A percentile compares a stretch with the other conserved stretches of the same genome.
Evolutionary conservation across 2,113 vertebrate genomes (phyloP).

Genomic region (Python bivittatus): DNA sequence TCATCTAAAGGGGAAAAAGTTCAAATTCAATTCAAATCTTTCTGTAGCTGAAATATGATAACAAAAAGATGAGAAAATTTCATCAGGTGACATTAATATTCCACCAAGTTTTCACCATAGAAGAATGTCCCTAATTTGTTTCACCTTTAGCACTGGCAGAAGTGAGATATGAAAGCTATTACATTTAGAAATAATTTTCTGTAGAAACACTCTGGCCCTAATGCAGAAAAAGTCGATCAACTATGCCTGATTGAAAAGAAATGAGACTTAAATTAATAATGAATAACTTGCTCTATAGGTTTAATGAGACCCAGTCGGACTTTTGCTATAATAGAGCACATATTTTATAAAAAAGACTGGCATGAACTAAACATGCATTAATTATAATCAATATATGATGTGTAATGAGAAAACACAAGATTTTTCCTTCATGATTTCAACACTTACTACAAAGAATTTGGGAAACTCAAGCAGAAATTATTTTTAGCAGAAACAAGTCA

Average conservation of each 20-base stretch:
- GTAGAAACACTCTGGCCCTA: background rate
- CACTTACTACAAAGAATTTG: background rate
- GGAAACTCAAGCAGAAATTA: background rate
- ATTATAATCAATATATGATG: background rate
- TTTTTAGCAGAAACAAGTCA: background rate
- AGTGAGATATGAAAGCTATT: background rate
- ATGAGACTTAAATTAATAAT: background rate
- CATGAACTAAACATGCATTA: background rate
- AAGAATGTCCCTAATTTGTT: background rate
- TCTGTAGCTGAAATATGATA: background rate
- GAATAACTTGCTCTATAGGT: background rate
- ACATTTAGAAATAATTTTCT: background rate
- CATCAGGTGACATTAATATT: background rate
- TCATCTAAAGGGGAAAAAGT: background rate
- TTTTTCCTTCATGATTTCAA: background rate
- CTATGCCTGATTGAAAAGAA: background rate
- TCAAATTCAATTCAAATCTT: background rate
- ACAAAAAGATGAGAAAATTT: background rate
- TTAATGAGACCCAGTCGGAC: background rate
- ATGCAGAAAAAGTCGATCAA: background rate
- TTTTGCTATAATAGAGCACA: background rate
- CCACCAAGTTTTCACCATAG: background rate
- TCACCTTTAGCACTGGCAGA: background rate
- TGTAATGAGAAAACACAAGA: background rate
- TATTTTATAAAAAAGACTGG: slow-evolving; percentile 1